Base-by-base conservation (phyloP, 2,888 invertebrate genomes). In the Oegoconia quadripuncta region DNA sequence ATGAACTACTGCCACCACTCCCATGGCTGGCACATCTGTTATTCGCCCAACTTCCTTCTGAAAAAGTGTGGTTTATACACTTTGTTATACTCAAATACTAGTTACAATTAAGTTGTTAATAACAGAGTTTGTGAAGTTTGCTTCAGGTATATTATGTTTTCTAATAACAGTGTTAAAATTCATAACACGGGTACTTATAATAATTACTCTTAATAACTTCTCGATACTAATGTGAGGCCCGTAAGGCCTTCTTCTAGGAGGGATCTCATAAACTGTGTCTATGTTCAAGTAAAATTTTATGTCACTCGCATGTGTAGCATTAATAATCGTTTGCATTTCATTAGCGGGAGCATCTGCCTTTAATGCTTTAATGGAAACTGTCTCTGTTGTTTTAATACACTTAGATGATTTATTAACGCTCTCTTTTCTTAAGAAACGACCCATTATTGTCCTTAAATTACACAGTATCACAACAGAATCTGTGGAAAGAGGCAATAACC, bases 401-500 rank as follows among this genome's bases (percentile, higher is more conserved):
- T n/a, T 13, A 5, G 29, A 33, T 37, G 41, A 41, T 41, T 33
- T 41, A 41, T 33, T 25, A 37, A 25, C 29, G 7, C 33, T 7
- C 15, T 6, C 3, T 31, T 17, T 17, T 20, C 29, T 8, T n/a
- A 6, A 9, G 15, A 13, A 31, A 32, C 14, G 25, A 34, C 33
- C 25, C 29, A 37, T 37, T 41, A 22, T 38, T 35, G 32, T 12
- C 31, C n/a, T 8, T 16, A 36, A 39, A 39, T 42, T 38, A 20
- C 35, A 32, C n/a, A 13, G 6, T 30, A 34, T 31, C 22, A 17
- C 13, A 18, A 18, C 17, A 3, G 29, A 29, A 39, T 31, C n/a
- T 26, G 33, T 32, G 3, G 22, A 23, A 40, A 40, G 31, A 30
- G 2, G 53, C 59, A 69, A 74, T 72, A 71, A 66, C 71, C 74